A percentile compares a stretch with the other conserved stretches of the same genome.
Conservation (phyloP, 2,797 vertebrate species). For the Tragelaphus eurycerus region DNA sequence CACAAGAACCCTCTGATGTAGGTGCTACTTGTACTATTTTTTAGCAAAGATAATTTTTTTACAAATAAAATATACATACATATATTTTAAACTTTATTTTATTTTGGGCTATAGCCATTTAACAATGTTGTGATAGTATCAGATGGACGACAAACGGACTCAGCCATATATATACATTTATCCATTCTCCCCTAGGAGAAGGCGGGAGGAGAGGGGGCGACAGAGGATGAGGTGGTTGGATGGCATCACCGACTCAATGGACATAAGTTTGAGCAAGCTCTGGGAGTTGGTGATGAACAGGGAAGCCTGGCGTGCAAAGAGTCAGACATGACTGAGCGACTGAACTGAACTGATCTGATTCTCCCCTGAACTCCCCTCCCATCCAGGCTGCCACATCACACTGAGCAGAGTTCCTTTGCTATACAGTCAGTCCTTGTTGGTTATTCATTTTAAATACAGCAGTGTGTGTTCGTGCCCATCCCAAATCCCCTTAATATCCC, state of each 20-base stretch:
- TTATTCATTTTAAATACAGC: background rate
- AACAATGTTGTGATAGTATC: background rate
- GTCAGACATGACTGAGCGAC: background rate
- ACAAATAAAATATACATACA: background rate
- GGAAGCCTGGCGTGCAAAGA: background rate
- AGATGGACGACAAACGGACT: background rate
- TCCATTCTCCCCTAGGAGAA: background rate
- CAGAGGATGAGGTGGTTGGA: background rate
- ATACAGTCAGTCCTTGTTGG: background rate
- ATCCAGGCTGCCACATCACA: background rate
- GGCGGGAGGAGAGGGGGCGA: background rate
- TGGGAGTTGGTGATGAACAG: background rate
- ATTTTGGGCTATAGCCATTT: background rate
- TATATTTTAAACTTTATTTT: background rate
- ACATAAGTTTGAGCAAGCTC: background rate
- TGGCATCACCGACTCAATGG: background rate
- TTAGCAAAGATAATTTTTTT: background rate
- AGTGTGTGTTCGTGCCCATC: background rate
- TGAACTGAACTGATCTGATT: background rate
- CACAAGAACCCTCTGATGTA: fast-evolving
- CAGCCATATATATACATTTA: background rate
- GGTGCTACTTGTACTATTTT: too few relatives aligned
- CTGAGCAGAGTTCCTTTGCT: background rate
- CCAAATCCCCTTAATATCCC: background rate
- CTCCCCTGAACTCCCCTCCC: background rate